Percentiles rank a stretch among this genome's conserved stretches.
These are phyloP conservation scores for Antheraea mylitta DNA, from an alignment of 1,140 invertebrate genomes.

Conservation along the genomic window DNA sequence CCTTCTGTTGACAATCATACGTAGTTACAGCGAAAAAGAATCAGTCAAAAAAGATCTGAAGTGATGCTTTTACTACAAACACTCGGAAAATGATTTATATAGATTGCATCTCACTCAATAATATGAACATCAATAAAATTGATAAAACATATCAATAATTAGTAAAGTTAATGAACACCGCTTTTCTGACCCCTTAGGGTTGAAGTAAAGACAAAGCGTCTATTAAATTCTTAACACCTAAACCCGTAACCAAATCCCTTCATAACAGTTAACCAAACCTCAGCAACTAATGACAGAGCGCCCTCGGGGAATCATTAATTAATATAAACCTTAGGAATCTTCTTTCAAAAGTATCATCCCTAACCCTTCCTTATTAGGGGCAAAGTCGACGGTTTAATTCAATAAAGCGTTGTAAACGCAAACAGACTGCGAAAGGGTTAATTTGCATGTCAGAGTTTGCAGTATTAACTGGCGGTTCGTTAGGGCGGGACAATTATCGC, in stretches of 20 bases:
- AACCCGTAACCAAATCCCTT: constrained; percentile 41
- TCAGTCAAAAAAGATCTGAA: too few species aligned
- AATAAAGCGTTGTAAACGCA: constrained; percentile 71
- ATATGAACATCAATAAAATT: background rate
- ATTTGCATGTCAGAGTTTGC: constrained; percentile 72
- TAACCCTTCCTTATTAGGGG: constrained; percentile 61
- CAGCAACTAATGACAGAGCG: constrained; percentile 57
- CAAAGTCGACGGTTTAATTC: constrained; percentile 59
- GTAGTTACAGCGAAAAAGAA: too few species aligned
- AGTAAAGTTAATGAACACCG: background rate
- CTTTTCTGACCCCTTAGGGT: background rate
- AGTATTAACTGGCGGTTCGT: constrained; percentile 73
- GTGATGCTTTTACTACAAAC: too few species aligned
- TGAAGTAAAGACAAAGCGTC: constrained; percentile 15
- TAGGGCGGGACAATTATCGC: constrained; percentile 70
- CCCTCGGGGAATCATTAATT: constrained; percentile 70
- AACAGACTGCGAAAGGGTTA: constrained; percentile 73
- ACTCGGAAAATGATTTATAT: too few species aligned
- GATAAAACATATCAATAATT: background rate
- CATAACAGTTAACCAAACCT: constrained; percentile 55
- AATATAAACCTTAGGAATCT: constrained; percentile 57
- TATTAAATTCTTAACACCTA: constrained; percentile 38
- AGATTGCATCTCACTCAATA: too few species aligned
- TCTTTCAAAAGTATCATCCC: constrained; percentile 72
- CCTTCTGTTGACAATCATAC: too few species aligned